A percentile compares a stretch with the other conserved stretches of the same genome.
phyloP scores from a whole-genome alignment of 2,888 invertebrate genomes.

The Drosophila helvetica region DNA sequence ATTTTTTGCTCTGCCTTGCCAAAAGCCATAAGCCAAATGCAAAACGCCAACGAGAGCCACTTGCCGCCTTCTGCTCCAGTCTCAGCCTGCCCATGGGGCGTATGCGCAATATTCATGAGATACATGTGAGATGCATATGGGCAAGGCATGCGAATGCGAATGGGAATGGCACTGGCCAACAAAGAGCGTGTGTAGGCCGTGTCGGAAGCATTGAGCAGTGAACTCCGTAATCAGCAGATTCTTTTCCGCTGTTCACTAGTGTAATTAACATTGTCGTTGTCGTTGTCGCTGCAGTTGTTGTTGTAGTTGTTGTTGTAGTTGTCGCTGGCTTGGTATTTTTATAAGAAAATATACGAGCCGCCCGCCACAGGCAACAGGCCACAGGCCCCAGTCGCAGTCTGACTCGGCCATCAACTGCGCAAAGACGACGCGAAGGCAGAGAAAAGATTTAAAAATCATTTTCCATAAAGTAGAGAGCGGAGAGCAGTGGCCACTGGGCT shows the following conservation, averaged over 20 bases:
- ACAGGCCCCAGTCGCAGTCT: constrained; percentile 51
- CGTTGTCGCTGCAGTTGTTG: constrained; percentile 31
- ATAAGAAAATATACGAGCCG: constrained; percentile 52
- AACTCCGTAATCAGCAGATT: constrained; percentile 1
- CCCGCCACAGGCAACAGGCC: constrained; percentile 14
- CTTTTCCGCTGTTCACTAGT: constrained; percentile 52
- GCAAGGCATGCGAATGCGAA: constrained; percentile 50
- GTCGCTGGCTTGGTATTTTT: neutral
- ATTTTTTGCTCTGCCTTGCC: constrained; percentile 15
- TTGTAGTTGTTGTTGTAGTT: constrained; percentile 39
- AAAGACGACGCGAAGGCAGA: constrained; percentile 54
- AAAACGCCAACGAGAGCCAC: constrained; percentile 29
- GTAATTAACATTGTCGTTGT: constrained; percentile 63
- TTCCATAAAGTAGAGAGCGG: constrained; percentile 31
- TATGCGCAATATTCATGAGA: constrained; percentile 73
- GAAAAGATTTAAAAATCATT: constrained; percentile 41
- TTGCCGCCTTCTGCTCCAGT: constrained; percentile 22
- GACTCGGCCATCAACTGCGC: constrained; percentile 63
- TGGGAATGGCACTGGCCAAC: constrained; percentile 54
- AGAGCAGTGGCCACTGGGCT: constrained; percentile 13
- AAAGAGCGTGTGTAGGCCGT: constrained; percentile 1
- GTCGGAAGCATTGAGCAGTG: neutral
- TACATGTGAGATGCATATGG: constrained; percentile 60
- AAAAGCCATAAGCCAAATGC: constrained; percentile 37
- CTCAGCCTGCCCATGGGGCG: constrained; percentile 49